A percentile compares a stretch with the other conserved stretches of the same genome.
Evolutionary conservation across 2,113 vertebrate genomes (phyloP).

Genomic region (Aegithalos caudatus): DNA sequence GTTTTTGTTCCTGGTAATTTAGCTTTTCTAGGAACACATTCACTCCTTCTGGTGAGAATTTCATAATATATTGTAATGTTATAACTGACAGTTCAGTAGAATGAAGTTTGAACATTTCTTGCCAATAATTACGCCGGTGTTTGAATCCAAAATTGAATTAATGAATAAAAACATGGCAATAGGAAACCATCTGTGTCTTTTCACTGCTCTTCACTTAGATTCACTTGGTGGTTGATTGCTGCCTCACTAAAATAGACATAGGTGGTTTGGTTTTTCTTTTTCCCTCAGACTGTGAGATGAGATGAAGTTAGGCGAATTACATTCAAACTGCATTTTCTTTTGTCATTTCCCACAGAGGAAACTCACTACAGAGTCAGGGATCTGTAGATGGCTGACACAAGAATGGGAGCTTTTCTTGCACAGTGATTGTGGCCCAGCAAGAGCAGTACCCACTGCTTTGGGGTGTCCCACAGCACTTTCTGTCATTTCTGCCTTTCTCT

Average conservation of each 20-base stretch:
- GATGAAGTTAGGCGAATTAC: background rate
- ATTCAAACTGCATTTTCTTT: background rate
- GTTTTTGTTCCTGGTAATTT: background rate
- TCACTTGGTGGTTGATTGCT: constrained; percentile 1
- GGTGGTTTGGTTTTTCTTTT: background rate
- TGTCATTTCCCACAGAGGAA: background rate
- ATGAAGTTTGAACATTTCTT: background rate
- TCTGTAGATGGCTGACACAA: background rate
- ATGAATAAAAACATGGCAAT: background rate
- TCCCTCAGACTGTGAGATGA: background rate
- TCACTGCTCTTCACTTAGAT: background rate
- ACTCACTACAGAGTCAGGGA: background rate
- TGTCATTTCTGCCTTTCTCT: background rate
- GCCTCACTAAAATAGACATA: background rate
- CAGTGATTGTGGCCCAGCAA: background rate
- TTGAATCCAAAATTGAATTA: background rate
- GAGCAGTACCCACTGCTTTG: background rate
- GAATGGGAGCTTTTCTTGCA: background rate
- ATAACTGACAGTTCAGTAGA: background rate
- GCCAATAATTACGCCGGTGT: background rate
- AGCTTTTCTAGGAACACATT: background rate
- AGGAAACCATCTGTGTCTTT: background rate
- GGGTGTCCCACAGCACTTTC: background rate
- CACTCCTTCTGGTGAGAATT: background rate
- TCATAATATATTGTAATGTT: background rate